A percentile compares a stretch with the other conserved stretches of the same genome.
phyloP scores from a whole-genome alignment of 1,140 invertebrate genomes.

The Alviniconcha marisindica region DNA sequence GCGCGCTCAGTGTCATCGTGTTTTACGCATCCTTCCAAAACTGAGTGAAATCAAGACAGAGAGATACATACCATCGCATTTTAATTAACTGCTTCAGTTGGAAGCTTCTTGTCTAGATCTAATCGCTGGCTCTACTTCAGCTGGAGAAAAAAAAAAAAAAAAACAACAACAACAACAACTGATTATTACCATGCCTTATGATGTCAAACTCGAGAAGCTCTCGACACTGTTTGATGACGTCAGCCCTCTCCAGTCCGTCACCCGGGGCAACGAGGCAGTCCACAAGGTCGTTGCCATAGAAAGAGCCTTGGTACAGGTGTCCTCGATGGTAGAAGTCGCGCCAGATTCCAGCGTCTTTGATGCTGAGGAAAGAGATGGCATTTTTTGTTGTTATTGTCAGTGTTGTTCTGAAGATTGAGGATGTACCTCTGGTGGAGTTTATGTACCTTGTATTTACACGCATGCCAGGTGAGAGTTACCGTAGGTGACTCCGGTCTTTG shows the following conservation, averaged over 20 bases:
- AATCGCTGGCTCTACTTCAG: no score
- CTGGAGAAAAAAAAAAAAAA: neutral
- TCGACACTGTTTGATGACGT: constrained; percentile 55
- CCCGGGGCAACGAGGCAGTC: constrained; percentile 55
- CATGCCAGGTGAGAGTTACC: no score
- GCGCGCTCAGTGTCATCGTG: no score
- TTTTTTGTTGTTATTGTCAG: neutral
- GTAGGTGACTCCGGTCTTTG: no score
- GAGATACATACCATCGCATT: no score
- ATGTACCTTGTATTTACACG: no score
- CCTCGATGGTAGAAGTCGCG: constrained; percentile 56
- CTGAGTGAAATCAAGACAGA: no score
- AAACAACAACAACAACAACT: neutral
- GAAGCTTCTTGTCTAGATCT: no score
- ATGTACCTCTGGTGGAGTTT: no score
- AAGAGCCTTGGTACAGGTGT: constrained; percentile 56
- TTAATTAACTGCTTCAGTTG: no score
- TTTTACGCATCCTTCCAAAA: no score
- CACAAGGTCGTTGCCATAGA: constrained; percentile 60
- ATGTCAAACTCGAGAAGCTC: constrained; percentile 63
- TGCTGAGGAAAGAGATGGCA: constrained; percentile 1
- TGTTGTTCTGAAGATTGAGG: no score
- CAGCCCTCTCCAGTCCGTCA: constrained; percentile 46
- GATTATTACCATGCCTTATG: constrained; percentile 62
- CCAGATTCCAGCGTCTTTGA: constrained; percentile 46